Conservation (phyloP, 37 sponge, comb jelly and placozoan genomes). For the Beroe ovata region DNA sequence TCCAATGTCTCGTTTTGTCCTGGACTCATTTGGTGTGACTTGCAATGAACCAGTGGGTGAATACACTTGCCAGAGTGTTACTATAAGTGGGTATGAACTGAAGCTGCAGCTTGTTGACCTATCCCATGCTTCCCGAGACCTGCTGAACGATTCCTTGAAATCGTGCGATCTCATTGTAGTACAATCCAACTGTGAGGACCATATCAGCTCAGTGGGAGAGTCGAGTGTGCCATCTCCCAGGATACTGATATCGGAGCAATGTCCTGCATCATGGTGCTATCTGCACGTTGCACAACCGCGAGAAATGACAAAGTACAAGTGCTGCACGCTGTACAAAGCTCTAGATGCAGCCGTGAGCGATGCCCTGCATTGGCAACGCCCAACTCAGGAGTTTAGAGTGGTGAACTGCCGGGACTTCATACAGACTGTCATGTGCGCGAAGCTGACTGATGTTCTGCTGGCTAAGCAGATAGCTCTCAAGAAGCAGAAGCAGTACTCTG, state of each 20-base stretch:
- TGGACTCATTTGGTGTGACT: conserved; percentile 19
- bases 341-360: background rate
- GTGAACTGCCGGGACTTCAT: background rate
- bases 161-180: background rate
- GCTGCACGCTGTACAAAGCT: conserved; percentile 19
- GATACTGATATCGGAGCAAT: background rate
- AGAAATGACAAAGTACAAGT: background rate
- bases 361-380: background rate
- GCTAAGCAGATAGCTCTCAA: conserved; percentile 27
- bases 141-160: background rate
- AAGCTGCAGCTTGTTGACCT: background rate
- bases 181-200: background rate
- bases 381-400: background rate
- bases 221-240: background rate
- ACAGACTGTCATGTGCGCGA: conserved; percentile 7
- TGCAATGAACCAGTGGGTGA: background rate
- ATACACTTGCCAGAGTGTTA: background rate
- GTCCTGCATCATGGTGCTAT: background rate
- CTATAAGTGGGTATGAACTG: background rate
- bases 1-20: background rate
- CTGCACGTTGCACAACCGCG: background rate
- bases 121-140: background rate
- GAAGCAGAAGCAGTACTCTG: background rate
- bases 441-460: conserved; percentile 16
- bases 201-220: background rate